Percentiles rank a stretch among this genome's conserved stretches.
phyloP scores from a whole-genome alignment of 1,140 invertebrate species.

The Lysiphlebus fabarum region DNA sequence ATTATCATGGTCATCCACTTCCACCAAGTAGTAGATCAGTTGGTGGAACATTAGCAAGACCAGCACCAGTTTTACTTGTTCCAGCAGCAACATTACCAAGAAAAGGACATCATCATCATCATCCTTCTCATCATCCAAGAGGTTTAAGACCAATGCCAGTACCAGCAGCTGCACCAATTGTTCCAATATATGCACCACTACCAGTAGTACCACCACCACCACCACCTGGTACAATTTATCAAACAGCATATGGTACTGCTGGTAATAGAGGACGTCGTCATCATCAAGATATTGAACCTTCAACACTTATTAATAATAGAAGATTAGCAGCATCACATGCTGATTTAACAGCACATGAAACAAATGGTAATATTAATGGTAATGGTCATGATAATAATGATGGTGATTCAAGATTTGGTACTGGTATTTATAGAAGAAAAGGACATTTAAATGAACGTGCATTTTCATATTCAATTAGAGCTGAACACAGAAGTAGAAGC shows the following conservation, averaged over 20 bases:
- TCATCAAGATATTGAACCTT: constrained; percentile 52
- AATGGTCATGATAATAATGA: constrained; percentile 58
- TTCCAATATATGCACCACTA: constrained; percentile 52
- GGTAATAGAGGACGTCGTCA: constrained; percentile 61
- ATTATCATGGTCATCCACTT: constrained; percentile 51
- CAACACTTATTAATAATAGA: constrained; percentile 44
- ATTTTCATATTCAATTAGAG: constrained; percentile 90
- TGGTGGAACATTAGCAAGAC: constrained; percentile 52
- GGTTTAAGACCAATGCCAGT: constrained; percentile 50
- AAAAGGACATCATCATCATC: constrained; percentile 47
- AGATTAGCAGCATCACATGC: constrained; percentile 48
- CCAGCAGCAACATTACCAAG: constrained; percentile 59
- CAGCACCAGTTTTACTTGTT: constrained; percentile 56
- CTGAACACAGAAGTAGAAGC: constrained; percentile 86
- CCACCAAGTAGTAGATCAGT: constrained; percentile 54
- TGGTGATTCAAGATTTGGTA: constrained; percentile 77
- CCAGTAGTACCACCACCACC: constrained; percentile 57
- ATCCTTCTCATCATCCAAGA: constrained; percentile 48
- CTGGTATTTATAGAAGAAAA: constrained; percentile 83
- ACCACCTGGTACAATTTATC: constrained; percentile 56
- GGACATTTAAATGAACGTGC: constrained; percentile 90
- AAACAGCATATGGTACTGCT: constrained; percentile 56
- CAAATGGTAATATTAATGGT: constrained; percentile 12
- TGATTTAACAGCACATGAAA: constrained; percentile 36
- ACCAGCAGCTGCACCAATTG: constrained; percentile 48